These are phyloP conservation scores for Brachymystax lenok DNA, from an alignment of 2,797 vertebrate genomes.

Conservation along the genomic window DNA sequence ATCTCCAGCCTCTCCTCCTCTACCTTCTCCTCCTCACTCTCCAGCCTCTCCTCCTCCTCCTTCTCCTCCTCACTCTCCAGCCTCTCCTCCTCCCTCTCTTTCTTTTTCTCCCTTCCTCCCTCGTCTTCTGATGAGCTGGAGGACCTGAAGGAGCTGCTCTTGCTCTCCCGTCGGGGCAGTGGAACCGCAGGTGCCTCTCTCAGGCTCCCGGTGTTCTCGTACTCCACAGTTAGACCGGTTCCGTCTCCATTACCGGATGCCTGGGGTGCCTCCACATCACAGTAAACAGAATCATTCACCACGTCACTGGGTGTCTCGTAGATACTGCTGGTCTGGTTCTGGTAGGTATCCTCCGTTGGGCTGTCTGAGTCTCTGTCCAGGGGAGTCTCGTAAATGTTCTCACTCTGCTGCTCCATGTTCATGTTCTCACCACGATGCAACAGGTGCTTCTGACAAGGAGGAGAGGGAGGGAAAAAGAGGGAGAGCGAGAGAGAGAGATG, in stretches of 20 bases:
- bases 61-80: no score
- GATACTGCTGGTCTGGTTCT: constrained; percentile 30
- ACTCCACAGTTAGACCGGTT: background rate
- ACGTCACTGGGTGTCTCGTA: constrained; percentile 4
- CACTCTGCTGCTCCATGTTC: constrained; percentile 2
- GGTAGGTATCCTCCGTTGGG: constrained; percentile 14
- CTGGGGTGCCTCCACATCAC: constrained; percentile 9
- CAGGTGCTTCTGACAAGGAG: no score
- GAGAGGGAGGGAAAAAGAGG: background rate
- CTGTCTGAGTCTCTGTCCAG: background rate
- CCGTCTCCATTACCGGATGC: background rate
- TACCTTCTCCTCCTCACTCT: no score
- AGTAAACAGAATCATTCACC: background rate
- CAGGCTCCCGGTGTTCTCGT: background rate
- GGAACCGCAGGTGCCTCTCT: constrained; percentile 34
- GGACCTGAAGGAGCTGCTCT: constrained; percentile 25
- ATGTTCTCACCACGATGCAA: background rate
- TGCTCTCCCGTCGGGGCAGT: constrained; percentile 23
- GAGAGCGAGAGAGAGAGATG: constrained; percentile 32
- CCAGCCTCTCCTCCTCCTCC: no score
- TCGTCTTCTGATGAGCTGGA: constrained; percentile 43
- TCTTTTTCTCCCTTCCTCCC: background rate
- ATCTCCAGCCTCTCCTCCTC: no score
- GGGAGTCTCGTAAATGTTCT: constrained; percentile 34
- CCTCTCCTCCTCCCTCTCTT: background rate